Conservation (phyloP, 2,888 invertebrate genomes). For the Melieria crassipennis region DNA sequence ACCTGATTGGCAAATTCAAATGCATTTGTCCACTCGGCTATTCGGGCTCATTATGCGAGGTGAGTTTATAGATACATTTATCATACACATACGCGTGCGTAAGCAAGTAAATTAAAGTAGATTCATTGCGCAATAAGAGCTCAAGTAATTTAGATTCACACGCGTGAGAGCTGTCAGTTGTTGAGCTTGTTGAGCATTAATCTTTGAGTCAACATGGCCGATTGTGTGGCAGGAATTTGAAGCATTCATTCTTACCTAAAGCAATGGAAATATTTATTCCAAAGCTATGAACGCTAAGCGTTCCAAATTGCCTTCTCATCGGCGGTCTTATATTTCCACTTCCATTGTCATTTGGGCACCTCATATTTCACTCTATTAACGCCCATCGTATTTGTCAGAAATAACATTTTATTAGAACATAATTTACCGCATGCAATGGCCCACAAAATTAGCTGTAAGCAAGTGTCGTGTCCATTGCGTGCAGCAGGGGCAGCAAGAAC, state of each 20-base stretch:
- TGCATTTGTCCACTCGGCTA: constrained; percentile 92
- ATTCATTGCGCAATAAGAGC: no score
- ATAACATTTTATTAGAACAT: constrained; percentile 8
- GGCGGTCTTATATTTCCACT: not conserved
- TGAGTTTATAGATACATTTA: constrained; percentile 61
- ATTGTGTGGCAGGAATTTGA: not conserved
- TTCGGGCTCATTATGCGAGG: constrained; percentile 88
- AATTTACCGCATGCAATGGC: not conserved
- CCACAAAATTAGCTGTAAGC: not conserved
- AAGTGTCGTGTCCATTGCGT: not conserved
- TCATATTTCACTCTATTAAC: not conserved
- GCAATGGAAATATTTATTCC: no score
- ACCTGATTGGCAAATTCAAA: constrained; percentile 84
- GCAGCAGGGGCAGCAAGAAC: not conserved
- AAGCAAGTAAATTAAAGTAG: not conserved
- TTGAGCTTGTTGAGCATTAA: no score
- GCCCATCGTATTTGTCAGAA: constrained; percentile 10
- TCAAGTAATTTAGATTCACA: no score
- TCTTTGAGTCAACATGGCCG: no score
- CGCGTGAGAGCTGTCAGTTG: no score
- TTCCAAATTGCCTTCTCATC: no score
- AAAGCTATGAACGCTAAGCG: no score
- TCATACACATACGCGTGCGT: not conserved
- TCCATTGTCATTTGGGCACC: not conserved
- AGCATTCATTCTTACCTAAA: not conserved